Base-by-base conservation (phyloP, 2,113 vertebrate species). In the Cyprinodon brontotheroides region DNA sequence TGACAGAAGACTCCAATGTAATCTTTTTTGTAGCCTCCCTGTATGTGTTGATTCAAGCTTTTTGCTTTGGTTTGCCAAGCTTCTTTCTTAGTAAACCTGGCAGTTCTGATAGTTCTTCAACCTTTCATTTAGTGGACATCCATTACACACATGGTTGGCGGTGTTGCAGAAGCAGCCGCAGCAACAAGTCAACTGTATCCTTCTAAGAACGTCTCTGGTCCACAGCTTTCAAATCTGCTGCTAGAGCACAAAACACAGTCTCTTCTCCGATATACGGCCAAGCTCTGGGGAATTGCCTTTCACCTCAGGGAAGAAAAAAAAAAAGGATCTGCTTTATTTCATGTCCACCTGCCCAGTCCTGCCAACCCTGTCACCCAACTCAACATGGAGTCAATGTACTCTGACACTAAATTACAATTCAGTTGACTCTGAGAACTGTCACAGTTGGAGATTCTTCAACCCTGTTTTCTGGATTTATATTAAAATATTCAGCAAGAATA, bases 151-250 rank as follows among this genome's bases (percentile, higher is more conserved):
- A 87, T 80, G 73, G 75, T 36, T 71, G 45, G 62, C 11, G 66
- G 69, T 68, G 74, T 68, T 63, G 37, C 67, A 62, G 77, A 39
- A 4, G 78, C 63, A 80, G 62, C 68, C 40, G 68, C 61, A 62
- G 76, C 59, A 78, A 62, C 79, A 79, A 81, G 75, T 85, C 78
- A 76, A 65, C 75, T 64, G 66, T 79, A 76, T 79, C 69, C 70
- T 77, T 72, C 38, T 79, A 12, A 83, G 74, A 77, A 70, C 61
- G 15, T 68, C 82, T 84, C 14, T 12, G 70, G 66, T 83, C 79
- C 78, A 81, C 64, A 85, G 76, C 70, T 84, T 92, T 88, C 78
- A 79, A 78, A 86, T 86, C 74, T 86, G 80, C 37, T 69, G 75
- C 74, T 62, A 22, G 66, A 22, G 63, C 65, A 72, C 40, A 65